Evolutionary conservation across 1,140 invertebrate species (phyloP), one percentile per base, ranked within the genome.

Genomic region (Ladona fulva): DNA sequence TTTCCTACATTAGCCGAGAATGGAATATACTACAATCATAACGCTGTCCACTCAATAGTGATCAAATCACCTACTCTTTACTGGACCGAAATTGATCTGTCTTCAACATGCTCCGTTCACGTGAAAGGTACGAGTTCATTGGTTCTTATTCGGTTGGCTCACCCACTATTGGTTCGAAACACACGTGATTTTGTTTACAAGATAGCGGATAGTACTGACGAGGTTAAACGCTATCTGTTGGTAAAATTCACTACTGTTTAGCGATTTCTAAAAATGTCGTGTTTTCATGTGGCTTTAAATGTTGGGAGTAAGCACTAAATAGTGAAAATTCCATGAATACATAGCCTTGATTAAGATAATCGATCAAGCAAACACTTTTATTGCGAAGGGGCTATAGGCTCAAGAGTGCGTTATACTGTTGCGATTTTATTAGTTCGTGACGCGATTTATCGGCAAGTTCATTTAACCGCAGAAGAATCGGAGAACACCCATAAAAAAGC

Each of bases 171-270:
- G 52, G 52, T 12, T 66, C 52, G 52, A 66, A 66, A 66, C n/a
- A 12, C 52, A 66, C 52, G 52, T 66, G 52, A 66, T 66, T 66
- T 66, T 66, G 52, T 66, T 66, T 66, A 66, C 52, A 66, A 66
- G 16, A 66, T 22, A 66, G 52, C 52, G 52, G 52, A 66, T 66
- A 66, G 52, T 12, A 22, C 52, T 66, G 14, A 66, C 52, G 16
- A 22, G 52, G 52, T 37, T 22, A 66, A 3, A 66, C 52, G 52
- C 52, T 66, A 66, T 66, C 52, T 66, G 16, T 66, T 12, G 52
- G 52, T 66, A 66, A 16, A 22, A 19, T 66, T 66, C 52, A 5
- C 16, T 12, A 66, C 52, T 6, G 1, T 16, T 16, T 66, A 66
- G 52, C 12, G 12, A 12, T 16, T 66, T 66, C 52, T 16, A 22